These are phyloP conservation scores for Microplitis deprimator DNA, from an alignment of 2,888 invertebrate species.

Conservation along the genomic window DNA sequence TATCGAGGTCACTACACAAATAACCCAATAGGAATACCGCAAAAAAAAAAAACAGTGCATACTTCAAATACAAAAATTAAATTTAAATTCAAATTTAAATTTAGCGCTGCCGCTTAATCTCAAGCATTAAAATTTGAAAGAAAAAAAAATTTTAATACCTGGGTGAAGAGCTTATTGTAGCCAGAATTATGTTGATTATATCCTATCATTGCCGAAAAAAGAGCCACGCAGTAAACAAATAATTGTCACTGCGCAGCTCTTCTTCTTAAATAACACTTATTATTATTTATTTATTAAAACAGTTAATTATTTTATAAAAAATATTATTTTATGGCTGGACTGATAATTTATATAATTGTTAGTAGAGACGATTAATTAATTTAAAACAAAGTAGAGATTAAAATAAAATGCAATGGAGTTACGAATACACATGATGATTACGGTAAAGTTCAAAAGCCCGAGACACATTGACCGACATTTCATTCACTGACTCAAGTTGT, in stretches of 20 bases:
- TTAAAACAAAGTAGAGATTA: background rate
- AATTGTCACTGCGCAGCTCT: constrained; percentile 38
- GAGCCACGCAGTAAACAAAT: constrained; percentile 41
- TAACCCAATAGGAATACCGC: background rate
- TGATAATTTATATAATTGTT: background rate
- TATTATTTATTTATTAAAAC: background rate
- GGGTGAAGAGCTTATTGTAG: constrained; percentile 88
- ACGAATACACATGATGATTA: background rate
- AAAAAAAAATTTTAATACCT: constrained; percentile 73
- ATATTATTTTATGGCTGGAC: no score
- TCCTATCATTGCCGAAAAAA: constrained; percentile 77
- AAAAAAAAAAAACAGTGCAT: background rate
- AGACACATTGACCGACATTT: constrained; percentile 35
- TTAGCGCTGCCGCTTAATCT: background rate
- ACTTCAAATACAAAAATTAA: background rate
- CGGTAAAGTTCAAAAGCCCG: constrained; percentile 19
- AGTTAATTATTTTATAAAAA: background rate
- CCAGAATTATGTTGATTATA: constrained; percentile 84
- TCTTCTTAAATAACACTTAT: constrained; percentile 24
- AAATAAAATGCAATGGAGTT: background rate
- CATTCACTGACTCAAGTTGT: constrained; percentile 20
- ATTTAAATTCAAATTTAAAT: background rate
- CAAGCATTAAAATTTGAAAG: constrained; percentile 2
- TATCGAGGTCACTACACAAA: constrained; percentile 15
- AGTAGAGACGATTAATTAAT: background rate